Base-by-base conservation (phyloP, 2,113 vertebrate species). In the Prietella phreatophila region DNA sequence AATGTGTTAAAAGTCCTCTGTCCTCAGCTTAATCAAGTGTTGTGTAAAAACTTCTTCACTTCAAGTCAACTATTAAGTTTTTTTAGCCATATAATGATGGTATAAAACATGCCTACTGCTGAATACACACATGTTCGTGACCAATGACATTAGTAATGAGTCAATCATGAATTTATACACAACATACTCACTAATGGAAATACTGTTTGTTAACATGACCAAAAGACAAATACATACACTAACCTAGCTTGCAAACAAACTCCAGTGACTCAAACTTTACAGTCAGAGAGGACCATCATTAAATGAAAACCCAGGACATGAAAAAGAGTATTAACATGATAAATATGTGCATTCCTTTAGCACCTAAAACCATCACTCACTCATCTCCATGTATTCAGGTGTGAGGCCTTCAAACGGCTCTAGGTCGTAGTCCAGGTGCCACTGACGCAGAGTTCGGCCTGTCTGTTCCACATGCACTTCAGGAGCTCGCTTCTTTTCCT, bases 371-470 rank as follows among this genome's bases (percentile, higher is more conserved):
- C 36, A 10, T 50, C 56, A 94, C 98, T 96, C 94, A 99, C 98
- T 99, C 98, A 99, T 99, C 93, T 99, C 98, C 98, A 99, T 99
- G 94, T 99, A 99, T 90, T 99, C 98, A 3, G 98, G 98, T 15
- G 97, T 98, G 85, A 99, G 94, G 10, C 98, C 98, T 0, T 97
- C 97, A 82, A 97, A 99, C 0, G 97, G 97, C 79, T 97, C 98
- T 88, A 99, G 93, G 75, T 92, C 94, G 9, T 98, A 96, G 91
- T 99, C 98, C 1, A 97, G 93, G 89, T 97, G 96, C 98, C 98
- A 99, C 63, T 98, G 98, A 88, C 97, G 96, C 4, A 96, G 96
- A 11, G 94, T 93, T 56, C 94, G 95, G 27, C 93, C 91, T 1
- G 93, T 93, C 75, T 94, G 93, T 7, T 94, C 94, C 69, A 95